Base-by-base conservation (phyloP, 2,797 vertebrate genomes). In the Spinus pinus region DNA sequence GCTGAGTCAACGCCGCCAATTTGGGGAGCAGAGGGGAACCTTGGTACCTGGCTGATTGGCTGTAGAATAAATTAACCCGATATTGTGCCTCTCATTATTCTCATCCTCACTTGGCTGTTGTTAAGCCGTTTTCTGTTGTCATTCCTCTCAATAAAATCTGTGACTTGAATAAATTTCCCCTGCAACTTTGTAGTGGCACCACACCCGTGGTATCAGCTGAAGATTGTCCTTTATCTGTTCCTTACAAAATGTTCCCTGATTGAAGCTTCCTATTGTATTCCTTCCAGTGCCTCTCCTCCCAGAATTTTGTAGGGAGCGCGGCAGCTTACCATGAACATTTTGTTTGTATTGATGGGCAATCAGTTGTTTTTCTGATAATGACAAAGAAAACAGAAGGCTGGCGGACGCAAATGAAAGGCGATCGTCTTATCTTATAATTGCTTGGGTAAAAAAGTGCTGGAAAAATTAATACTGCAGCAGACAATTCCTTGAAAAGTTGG, bases 161-260 rank as follows among this genome's bases (percentile, higher is more conserved):
- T 97, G 93, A 89, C 84, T 97, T 86, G 96, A 97, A 96, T 96
- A 94, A 78, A 97, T 94, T 96, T 83, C 46, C 81, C 86, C 60
- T 24, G 46, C 33, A 94, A 95, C 86, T 94, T 95, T 82, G 39
- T 81, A 82, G 65, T 50, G 80, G 74, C 73, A 31, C 67, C 33
- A 22, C 75, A 69, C 88, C 94, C 83, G 69, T 47, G 62, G 72
- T 74, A 94, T 86, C 74, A 56, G 82, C 89, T 46, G 9, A 58
- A 82, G 79, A 80, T 74, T 41, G 77, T 95, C 77, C 77, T 93
- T 86, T 90, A 93, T 92, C 93, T 95, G 86, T 25, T 83, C 80
- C 77, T 71, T 28, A 72, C 58, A 65, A 88, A 92, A 56, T 0
- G 3, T 8, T 31, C 60, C 60, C 79, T 25, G 54, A 85, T 39